Evolutionary conservation across 53 echinoderm and acorn worm species (phyloP).

Genomic region (Actinopyga echinites): DNA sequence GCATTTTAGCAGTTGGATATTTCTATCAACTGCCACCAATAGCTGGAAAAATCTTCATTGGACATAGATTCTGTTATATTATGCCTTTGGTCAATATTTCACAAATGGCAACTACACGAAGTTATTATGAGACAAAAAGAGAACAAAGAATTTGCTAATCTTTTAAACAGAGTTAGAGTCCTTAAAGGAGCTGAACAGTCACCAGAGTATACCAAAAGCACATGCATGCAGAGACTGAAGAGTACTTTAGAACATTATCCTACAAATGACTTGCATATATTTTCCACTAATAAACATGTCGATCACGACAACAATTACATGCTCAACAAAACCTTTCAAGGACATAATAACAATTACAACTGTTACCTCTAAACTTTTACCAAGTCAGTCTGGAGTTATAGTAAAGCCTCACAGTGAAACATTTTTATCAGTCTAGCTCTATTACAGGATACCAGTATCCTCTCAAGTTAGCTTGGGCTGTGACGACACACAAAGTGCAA

Average conservation of each 20-base stretch:
- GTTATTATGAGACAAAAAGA: slow-evolving; percentile 47
- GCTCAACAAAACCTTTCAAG: background rate
- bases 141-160: slow-evolving; percentile 35
- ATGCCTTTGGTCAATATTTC: slow-evolving; percentile 35
- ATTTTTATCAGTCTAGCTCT: background rate
- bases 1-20: slow-evolving; percentile 49
- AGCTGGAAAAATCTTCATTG: slow-evolving; percentile 4
- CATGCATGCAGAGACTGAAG: background rate
- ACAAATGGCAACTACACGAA: slow-evolving; percentile 41
- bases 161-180: slow-evolving; percentile 22
- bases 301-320: slow-evolving; percentile 34
- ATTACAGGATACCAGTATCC: slow-evolving; percentile 36
- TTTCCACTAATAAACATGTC: slow-evolving; percentile 32
- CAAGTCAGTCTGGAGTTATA: background rate
- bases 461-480: slow-evolving; percentile 33
- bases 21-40: slow-evolving; percentile 53
- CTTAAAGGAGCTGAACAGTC: too few relatives aligned
- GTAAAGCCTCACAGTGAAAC: background rate
- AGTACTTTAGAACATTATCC: background rate
- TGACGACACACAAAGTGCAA: slow-evolving; percentile 34
- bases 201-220: too few relatives aligned
- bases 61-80: background rate
- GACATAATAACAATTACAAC: background rate
- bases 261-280: slow-evolving; percentile 21
- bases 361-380: background rate